Percentiles rank a stretch among this genome's conserved stretches.
These are phyloP conservation scores for Andricus quercusramuli DNA, from an alignment of 2,888 invertebrate species.

Conservation along the genomic window DNA sequence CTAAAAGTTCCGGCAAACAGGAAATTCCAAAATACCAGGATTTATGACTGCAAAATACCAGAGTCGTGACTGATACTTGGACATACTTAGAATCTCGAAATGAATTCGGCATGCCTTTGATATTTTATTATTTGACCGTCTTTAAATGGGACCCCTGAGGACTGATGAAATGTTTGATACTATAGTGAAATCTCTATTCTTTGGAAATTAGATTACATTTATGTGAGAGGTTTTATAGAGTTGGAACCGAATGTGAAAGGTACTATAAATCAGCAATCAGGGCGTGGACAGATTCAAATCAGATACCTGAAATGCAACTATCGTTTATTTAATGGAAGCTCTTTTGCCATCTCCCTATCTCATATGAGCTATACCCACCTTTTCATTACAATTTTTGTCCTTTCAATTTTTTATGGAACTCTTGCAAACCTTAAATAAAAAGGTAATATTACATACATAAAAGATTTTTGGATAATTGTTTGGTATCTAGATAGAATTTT, in stretches of 20 bases:
- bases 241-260: conserved; percentile 38
- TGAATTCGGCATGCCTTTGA: conserved; percentile 5
- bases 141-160: background rate
- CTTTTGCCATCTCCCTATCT: conserved; percentile 6
- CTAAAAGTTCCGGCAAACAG: background rate
- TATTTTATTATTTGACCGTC: conserved; percentile 1
- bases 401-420: background rate
- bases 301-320: conserved; percentile 34
- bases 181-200: conserved; percentile 13
- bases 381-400: background rate
- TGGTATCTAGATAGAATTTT: too few relatives aligned
- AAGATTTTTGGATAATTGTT: too few relatives aligned
- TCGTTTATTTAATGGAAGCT: conserved; percentile 14
- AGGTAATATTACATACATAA: too few relatives aligned
- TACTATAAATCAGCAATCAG: conserved; percentile 30
- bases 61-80: conserved; percentile 4
- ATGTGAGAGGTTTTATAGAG: conserved; percentile 21
- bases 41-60: conserved; percentile 9
- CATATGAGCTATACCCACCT: background rate
- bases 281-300: conserved; percentile 40
- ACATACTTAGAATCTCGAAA: background rate
- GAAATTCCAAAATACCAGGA: conserved; percentile 14
- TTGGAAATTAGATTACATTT: conserved; percentile 14
- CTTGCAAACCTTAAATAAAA: background rate
- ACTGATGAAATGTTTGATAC: conserved; percentile 2